These are phyloP conservation scores for Oscarella lobularis DNA, from an alignment of 37 sponge, comb jelly and placozoan genomes.

Conservation along the genomic window DNA sequence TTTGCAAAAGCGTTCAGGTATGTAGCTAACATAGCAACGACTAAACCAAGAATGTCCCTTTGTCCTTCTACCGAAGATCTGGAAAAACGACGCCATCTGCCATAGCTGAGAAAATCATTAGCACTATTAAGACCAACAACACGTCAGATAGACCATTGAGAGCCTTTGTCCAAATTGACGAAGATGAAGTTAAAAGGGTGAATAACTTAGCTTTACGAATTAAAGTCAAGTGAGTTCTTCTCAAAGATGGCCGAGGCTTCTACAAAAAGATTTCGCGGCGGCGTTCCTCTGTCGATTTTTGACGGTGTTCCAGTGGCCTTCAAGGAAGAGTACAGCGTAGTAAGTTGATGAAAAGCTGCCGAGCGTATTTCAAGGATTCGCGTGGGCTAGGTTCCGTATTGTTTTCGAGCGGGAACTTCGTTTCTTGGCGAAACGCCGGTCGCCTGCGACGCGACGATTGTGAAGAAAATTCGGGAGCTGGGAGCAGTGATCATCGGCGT, in stretches of 20 bases:
- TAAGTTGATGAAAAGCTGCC: not conserved
- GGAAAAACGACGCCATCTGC: not conserved
- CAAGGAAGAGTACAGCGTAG: slow-evolving; percentile 58
- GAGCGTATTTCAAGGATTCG: not conserved
- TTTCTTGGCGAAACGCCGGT: slow-evolving; percentile 15
- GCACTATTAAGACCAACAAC: not conserved
- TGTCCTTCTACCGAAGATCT: not conserved
- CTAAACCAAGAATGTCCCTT: slow-evolving; percentile 4
- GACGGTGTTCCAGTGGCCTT: slow-evolving; percentile 84
- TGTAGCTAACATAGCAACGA: no score
- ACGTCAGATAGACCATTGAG: slow-evolving; percentile 25
- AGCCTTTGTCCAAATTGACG: slow-evolving; percentile 36
- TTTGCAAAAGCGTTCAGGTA: no score
- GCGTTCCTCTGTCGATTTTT: slow-evolving; percentile 49
- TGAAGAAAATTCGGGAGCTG: slow-evolving; percentile 36
- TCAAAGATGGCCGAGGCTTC: slow-evolving; percentile 50
- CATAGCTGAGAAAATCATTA: not conserved
- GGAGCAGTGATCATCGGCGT: slow-evolving; percentile 84
- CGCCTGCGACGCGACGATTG: slow-evolving; percentile 25
- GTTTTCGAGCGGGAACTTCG: slow-evolving; percentile 22
- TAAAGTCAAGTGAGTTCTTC: not conserved
- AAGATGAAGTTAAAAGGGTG: slow-evolving; percentile 12
- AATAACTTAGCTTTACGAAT: not conserved
- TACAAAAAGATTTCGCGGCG: slow-evolving; percentile 54
- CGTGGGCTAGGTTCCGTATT: slow-evolving; percentile 22